Base-by-base conservation (phyloP, 1,140 invertebrate species). In the Nomia melanderi region DNA sequence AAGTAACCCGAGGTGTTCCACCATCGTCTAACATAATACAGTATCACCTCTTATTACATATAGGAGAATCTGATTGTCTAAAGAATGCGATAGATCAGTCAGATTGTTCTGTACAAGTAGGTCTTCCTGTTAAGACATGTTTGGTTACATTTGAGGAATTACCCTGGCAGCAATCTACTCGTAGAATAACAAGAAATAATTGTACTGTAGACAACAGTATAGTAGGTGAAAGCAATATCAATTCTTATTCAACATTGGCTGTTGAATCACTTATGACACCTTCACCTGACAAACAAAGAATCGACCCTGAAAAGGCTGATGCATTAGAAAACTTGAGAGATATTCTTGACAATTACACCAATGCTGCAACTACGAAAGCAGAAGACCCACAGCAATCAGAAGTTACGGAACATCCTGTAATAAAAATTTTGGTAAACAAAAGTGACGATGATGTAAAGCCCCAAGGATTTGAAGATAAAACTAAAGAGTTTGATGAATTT, bases 401-500 rank as follows among this genome's bases (percentile, higher is more conserved):
- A 25, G 69, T 83, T 2, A 87, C 84, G 1, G 88, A 90, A 63
- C 50, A 80, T 12, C 65, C 85, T 9, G 54, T 84, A 4, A 53
- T 65, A 1, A 86, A 86, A 47, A 53, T 85, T 20, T 9, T 79
- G 0, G 4, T 88, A 29, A 70, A 83, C 7, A 82, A 65, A 12
- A 73, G 81, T 7, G 57, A 79, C 2, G 31, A 77, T 33, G 62
- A 82, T 62, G 75, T 82, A 11, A 79, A 84, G 25, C 44, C 56
- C 9, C 6, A 33, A 1, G 69, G 39, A n/a, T 91, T 92, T 62
- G 59, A 63, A 7, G 80, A 92, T 36, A 93, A 92, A 33, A 69
- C 81, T 7, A 89, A 85, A 69, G 91, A 92, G 57, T 93, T 91
- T 69, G 86, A 87, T 36, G 89, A 89, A 44, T 92, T 93, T 69